Base-by-base conservation (phyloP, 2,113 vertebrate genomes). In the Struthidea cinerea region DNA sequence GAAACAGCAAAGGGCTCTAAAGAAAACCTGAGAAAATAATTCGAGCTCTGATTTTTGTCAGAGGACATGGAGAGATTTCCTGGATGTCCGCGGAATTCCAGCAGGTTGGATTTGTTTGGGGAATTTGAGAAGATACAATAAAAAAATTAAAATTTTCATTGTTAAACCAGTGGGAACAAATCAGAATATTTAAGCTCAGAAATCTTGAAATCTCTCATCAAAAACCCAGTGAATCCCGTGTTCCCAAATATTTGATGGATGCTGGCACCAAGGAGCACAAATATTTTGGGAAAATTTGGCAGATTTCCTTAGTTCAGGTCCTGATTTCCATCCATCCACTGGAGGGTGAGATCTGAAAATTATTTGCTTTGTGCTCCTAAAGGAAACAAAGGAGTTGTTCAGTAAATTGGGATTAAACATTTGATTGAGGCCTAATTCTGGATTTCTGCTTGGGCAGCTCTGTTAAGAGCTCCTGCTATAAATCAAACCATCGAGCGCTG, bases 151-250 rank as follows among this genome's bases (percentile, higher is more conserved):
- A 1, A 21, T 70, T 50, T 68, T 63, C 5, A 2, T n/a, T 2
- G 0, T 74, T 77, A 21, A 70, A 52, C 3, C 35, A 9, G 44
- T 35, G 18, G 7, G 26, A 73, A 56, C 33, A 67, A 37, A 14
- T 3, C 35, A 41, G 60, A 68, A 83, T 63, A 37, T 22, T 14
- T 35, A 35, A 39, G 19, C 11, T 41, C 46, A 37, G 27, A 69
- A 64, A 46, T 53, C 22, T 50, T 9, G 7, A 0, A 21, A 4
- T 63, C 30, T 75, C 22, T 50, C 32, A 20, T n/a, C 12, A 69
- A 59, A 64, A 71, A 6, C 8, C 7, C 32, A 30, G 33, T 0
- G 6, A 77, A 41, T 53, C 3, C 19, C 3, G 2, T 7, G 28
- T 9, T 90, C 69, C 69, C 30, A n/a, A 86, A 56, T 28, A 22